phyloP scores from a whole-genome alignment of 2,797 vertebrate species.

The Coracias cyanogaster region DNA sequence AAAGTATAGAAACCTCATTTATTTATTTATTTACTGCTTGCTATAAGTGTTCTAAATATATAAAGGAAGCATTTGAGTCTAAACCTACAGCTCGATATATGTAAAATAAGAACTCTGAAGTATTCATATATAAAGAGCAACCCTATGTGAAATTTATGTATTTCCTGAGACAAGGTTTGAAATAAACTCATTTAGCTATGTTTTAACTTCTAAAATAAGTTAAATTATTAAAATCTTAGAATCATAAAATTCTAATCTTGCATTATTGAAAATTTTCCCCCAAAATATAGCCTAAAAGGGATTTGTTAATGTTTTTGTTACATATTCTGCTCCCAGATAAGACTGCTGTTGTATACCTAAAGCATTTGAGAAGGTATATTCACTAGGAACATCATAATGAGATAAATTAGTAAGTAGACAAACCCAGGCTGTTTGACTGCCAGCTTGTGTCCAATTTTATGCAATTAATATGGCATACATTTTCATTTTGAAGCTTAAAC shows the following conservation, averaged over 20 bases:
- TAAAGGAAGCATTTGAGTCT: neutral
- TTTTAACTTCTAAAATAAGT: slow-evolving; percentile 34
- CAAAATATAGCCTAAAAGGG: neutral
- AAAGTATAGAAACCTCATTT: neutral
- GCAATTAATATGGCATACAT: slow-evolving; percentile 67
- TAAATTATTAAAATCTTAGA: neutral
- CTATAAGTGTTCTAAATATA: neutral
- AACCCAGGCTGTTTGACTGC: slow-evolving; percentile 61
- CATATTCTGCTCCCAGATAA: slow-evolving; percentile 15
- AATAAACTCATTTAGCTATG: neutral
- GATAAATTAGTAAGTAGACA: slow-evolving; percentile 61
- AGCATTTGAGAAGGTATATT: neutral
- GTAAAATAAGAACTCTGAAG: neutral
- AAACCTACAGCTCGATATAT: neutral
- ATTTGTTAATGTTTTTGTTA: neutral
- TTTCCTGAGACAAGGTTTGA: neutral
- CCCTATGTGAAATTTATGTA: neutral
- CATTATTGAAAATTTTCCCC: slow-evolving; percentile 14
- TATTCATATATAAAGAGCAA: neutral
- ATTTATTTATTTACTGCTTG: neutral
- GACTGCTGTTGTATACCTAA: slow-evolving; percentile 29
- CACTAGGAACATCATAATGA: slow-evolving; percentile 51
- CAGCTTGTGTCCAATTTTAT: slow-evolving; percentile 65
- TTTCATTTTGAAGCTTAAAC: slow-evolving; percentile 65
- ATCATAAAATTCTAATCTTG: neutral